Base-by-base conservation (phyloP, 2,888 invertebrate species). In the Leptinotarsa juncta region DNA sequence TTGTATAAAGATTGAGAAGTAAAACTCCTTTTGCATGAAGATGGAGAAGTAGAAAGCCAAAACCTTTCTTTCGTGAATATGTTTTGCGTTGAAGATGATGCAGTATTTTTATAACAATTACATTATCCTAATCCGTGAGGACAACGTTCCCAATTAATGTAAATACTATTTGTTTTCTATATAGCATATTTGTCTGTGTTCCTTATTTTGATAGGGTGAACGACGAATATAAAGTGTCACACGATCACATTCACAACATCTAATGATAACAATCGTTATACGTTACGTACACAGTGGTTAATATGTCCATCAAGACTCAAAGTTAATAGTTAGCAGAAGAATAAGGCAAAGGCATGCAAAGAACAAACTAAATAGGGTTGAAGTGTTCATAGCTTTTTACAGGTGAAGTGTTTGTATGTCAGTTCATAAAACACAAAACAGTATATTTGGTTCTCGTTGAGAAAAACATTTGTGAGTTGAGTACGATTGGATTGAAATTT, bases 201-300 rank as follows among this genome's bases (percentile, higher is more conserved):
- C 53, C 15, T 42, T 16, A 51, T 50, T 18, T 32, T 42, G 42
- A 42, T 42, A 42, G 42, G 42, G 42, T 42, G 14, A 70, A 62
- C 16, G 3, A 32, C 42, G 32, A 42, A 42, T 55, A 32, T 23
- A 67, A 53, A 69, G 67, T 76, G 68, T 66, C 68, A 73, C 57
- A 76, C 76, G 62, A 65, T 69, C 73, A 73, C 76, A 76, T 73
- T 62, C 76, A 76, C 76, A 73, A 76, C 76, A 73, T 73, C 18
- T 42, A 75, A 15, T 14, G 53, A 42, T 69, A 18, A 69, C 20
- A 42, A 42, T 42, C 42, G 42, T 42, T 42, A 42, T 15, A 48
- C n/a, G 20, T 48, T 32, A 69, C 69, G 48, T 57, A 57, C 69
- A 55, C 32, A 48, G 20, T 53, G 18, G 42, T 15, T 10, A 53